Percentiles rank a stretch among this genome's conserved stretches.
phyloP scores from a whole-genome alignment of 2,797 vertebrate species.

The Mormyrops boulengeri region DNA sequence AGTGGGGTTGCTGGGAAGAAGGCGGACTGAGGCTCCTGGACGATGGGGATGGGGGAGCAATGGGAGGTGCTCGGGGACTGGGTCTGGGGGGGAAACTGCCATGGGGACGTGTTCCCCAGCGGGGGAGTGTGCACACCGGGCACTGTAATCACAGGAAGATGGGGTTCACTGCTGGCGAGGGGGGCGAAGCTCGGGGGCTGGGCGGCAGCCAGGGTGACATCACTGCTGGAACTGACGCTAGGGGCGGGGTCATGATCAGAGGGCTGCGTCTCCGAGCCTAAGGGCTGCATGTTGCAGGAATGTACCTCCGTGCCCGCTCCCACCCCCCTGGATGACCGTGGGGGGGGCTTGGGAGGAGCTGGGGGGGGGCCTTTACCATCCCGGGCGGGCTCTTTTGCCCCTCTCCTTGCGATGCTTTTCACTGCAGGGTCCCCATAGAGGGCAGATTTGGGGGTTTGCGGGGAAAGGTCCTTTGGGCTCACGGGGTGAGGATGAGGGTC shows the following conservation, averaged over 20 bases:
- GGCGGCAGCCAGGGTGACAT: conserved; percentile 40
- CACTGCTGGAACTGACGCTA: conserved; percentile 55
- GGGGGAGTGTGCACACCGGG: neutral
- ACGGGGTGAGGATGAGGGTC: conserved; percentile 31
- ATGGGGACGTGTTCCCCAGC: neutral
- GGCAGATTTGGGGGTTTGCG: conserved; percentile 48
- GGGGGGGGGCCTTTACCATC: neutral
- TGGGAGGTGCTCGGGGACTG: conserved; percentile 37
- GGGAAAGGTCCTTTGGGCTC: conserved; percentile 34
- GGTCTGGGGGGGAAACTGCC: neutral
- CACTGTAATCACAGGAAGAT: neutral
- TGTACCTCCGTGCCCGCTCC: conserved; percentile 9
- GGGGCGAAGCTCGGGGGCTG: conserved; percentile 19
- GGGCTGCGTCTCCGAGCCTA: conserved; percentile 16
- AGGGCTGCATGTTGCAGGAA: neutral
- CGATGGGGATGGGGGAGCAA: conserved; percentile 50
- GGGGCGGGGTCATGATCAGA: conserved; percentile 47
- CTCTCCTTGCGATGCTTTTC: conserved; percentile 32
- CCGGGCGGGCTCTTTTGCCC: neutral
- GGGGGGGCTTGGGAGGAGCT: conserved; percentile 5
- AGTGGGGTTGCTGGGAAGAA: conserved; percentile 31
- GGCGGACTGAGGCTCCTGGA: conserved; percentile 51
- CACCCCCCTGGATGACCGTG: neutral
- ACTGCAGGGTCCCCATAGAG: conserved; percentile 52
- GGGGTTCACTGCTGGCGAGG: neutral